These are phyloP conservation scores for Drosophila repletoides DNA, from an alignment of 1,140 invertebrate species.

Conservation along the genomic window DNA sequence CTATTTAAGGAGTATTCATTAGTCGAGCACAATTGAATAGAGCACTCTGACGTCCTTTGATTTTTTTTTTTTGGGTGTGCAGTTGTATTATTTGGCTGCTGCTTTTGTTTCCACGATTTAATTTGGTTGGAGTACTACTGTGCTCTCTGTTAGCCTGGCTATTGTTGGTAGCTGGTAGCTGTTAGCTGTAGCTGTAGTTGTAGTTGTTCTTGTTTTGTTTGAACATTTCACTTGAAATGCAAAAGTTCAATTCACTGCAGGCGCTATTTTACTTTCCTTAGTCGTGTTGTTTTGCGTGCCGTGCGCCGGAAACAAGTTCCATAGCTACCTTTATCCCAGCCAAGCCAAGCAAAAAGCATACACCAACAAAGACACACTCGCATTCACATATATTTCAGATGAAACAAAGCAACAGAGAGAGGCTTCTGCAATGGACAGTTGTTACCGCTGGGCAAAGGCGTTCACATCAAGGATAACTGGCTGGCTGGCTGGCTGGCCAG, in stretches of 20 bases:
- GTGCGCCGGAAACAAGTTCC: conserved; percentile 64
- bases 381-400: conserved; percentile 32
- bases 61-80: not conserved
- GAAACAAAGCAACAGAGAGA: conserved; percentile 66
- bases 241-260: conserved; percentile 75
- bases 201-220: conserved; percentile 45
- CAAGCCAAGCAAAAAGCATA: not conserved
- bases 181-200: too few relatives aligned
- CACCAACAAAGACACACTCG: conserved; percentile 11
- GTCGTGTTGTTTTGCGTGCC: conserved; percentile 56
- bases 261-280: conserved; percentile 67
- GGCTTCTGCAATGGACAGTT: conserved; percentile 66
- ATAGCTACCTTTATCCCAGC: conserved; percentile 8
- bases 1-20: too few relatives aligned
- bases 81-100: conserved; percentile 37
- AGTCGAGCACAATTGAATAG: too few relatives aligned
- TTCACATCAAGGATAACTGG: conserved; percentile 39
- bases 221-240: conserved; percentile 66
- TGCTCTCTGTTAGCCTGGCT: conserved; percentile 15
- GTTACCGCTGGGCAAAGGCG: conserved; percentile 74
- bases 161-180: too few relatives aligned
- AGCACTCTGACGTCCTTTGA: too few relatives aligned
- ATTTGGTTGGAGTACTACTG: conserved; percentile 18
- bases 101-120: conserved; percentile 59
- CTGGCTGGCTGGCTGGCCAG: conserved; percentile 1